Percentiles rank a stretch among this genome's conserved stretches.
Conservation (phyloP, 1,140 invertebrate species). For the Heliothis subflexa region DNA sequence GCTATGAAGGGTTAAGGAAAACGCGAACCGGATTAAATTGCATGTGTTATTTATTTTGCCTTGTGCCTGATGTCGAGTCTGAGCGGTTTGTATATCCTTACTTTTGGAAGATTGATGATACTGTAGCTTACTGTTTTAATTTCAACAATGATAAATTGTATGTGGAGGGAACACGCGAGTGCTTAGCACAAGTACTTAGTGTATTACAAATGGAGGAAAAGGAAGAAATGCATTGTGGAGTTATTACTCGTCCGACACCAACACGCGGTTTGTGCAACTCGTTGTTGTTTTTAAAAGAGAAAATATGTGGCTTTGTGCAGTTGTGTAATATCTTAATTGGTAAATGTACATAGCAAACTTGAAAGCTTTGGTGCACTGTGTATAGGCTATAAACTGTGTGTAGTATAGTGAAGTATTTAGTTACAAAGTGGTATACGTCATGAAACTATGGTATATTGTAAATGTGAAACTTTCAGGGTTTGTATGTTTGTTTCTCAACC, state of each 20-base stretch:
- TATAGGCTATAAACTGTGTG: no score
- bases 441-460: no score
- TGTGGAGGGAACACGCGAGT: constrained; percentile 20
- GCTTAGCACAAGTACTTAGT: constrained; percentile 20
- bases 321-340: no score
- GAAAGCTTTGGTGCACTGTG: no score
- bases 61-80: constrained; percentile 9
- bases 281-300: no score
- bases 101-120: constrained; percentile 37
- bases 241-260: not conserved
- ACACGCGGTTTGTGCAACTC: no score
- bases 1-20: not conserved
- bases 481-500: no score
- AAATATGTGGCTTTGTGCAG: no score
- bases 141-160: constrained; percentile 30
- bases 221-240: constrained; percentile 9
- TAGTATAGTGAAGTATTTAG: no score
- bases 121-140: constrained; percentile 28
- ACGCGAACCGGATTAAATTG: constrained; percentile 12
- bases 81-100: constrained; percentile 26
- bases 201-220: constrained; percentile 9
- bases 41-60: constrained; percentile 29
- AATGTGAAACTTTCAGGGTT: no score
- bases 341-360: no score
- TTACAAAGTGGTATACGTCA: no score